These are phyloP conservation scores for Bombus sibiricus DNA, from an alignment of 1,140 invertebrate genomes.

Conservation along the genomic window DNA sequence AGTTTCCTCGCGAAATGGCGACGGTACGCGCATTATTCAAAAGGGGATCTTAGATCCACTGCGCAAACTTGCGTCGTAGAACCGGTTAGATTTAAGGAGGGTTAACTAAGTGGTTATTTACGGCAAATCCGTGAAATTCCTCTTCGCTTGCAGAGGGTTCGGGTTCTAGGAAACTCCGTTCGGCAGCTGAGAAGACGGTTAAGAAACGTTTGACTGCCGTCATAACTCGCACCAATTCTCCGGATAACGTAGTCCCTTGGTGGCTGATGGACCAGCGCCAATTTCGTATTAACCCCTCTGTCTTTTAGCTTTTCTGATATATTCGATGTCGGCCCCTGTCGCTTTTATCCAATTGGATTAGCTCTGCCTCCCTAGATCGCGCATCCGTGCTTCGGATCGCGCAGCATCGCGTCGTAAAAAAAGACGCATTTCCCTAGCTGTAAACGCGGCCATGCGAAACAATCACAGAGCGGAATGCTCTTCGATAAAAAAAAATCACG, in stretches of 20 bases:
- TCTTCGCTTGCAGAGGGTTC: not conserved
- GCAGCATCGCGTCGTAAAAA: not conserved
- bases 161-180: constrained; percentile 29
- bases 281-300: constrained; percentile 53
- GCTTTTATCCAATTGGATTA: constrained; percentile 49
- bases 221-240: constrained; percentile 56
- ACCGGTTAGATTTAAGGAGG: constrained; percentile 39
- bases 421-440: not conserved
- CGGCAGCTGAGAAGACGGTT: not conserved
- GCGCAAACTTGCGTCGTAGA: constrained; percentile 8
- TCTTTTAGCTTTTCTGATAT: constrained; percentile 1
- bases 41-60: constrained; percentile 3
- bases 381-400: not conserved
- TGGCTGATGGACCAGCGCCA: constrained; percentile 13
- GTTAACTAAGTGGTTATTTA: constrained; percentile 52
- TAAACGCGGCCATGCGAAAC: not conserved
- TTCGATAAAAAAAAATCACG: not conserved
- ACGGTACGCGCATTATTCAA: not conserved
- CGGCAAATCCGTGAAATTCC: constrained; percentile 40
- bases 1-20: constrained; percentile 6
- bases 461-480: constrained; percentile 29
- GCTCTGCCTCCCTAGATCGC: constrained; percentile 18
- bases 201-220: constrained; percentile 49
- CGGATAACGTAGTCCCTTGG: constrained; percentile 28
- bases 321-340: not conserved